Evolutionary conservation across 2,113 vertebrate genomes (phyloP).

Genomic region (Leucosticte australis): DNA sequence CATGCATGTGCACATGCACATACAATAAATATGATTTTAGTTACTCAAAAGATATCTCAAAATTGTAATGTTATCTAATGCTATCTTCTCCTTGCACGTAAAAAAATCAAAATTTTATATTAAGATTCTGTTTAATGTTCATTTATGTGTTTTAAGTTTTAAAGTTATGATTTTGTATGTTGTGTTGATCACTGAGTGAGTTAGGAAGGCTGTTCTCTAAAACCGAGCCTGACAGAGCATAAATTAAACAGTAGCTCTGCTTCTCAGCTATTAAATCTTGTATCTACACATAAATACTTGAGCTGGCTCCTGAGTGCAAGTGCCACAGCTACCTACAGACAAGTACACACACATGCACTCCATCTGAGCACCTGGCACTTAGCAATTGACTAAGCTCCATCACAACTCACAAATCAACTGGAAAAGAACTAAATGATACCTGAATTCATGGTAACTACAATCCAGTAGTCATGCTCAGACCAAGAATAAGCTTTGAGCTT

Average conservation of each 20-base stretch:
- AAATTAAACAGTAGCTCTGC: neutral
- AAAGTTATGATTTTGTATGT: neutral
- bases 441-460: neutral
- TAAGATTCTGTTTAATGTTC: neutral
- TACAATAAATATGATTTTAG: accelerated
- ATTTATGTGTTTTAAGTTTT: neutral
- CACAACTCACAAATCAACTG: neutral
- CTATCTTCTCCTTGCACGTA: neutral
- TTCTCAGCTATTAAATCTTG: neutral
- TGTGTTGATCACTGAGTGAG: neutral
- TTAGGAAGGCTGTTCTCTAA: neutral
- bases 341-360: neutral
- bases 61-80: neutral
- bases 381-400: neutral
- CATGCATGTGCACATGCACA: neutral
- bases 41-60: neutral
- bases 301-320: neutral
- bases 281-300: neutral
- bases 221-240: neutral
- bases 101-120: neutral
- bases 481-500: neutral
- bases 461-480: neutral
- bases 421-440: neutral
- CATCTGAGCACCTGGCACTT: neutral
- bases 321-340: neutral